These are phyloP conservation scores for Drosophila falleni DNA, from an alignment of 2,888 invertebrate species.

Conservation along the genomic window DNA sequence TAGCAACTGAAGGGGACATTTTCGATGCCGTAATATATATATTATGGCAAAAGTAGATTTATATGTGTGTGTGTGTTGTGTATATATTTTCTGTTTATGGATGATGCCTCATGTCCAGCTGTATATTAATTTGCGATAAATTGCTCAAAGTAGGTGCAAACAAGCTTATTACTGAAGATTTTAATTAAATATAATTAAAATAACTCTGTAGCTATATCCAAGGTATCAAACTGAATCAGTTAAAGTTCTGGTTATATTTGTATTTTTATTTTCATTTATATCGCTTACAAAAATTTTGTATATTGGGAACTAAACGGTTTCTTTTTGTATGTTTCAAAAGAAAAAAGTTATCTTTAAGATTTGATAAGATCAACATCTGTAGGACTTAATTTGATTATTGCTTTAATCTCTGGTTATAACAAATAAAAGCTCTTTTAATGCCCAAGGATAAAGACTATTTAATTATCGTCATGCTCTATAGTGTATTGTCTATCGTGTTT, in stretches of 20 bases:
- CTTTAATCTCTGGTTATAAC: background rate
- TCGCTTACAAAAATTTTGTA: too few species aligned
- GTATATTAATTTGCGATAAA: background rate
- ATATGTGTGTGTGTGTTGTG: background rate
- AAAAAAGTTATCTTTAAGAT: too few species aligned
- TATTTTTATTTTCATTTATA: too few species aligned
- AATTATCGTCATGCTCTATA: background rate
- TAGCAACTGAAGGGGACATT: conserved; percentile 9
- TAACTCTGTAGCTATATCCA: background rate
- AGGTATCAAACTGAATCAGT: too few species aligned
- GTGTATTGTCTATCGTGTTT: background rate
- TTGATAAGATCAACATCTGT: too few species aligned
- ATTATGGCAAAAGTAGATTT: background rate
- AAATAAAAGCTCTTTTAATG: background rate
- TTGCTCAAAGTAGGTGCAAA: background rate
- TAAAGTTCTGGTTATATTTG: too few species aligned
- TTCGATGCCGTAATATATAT: conserved; percentile 19
- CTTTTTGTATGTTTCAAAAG: too few species aligned
- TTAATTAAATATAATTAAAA: background rate
- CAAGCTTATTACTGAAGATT: too few species aligned
- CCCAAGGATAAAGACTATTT: conserved; percentile 22
- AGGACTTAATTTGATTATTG: too few species aligned
- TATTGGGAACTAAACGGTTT: too few species aligned
- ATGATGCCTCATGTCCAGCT: background rate
- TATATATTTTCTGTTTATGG: background rate